Conservation (phyloP, 2,797 vertebrate species). For the Eospalax fontanierii region DNA sequence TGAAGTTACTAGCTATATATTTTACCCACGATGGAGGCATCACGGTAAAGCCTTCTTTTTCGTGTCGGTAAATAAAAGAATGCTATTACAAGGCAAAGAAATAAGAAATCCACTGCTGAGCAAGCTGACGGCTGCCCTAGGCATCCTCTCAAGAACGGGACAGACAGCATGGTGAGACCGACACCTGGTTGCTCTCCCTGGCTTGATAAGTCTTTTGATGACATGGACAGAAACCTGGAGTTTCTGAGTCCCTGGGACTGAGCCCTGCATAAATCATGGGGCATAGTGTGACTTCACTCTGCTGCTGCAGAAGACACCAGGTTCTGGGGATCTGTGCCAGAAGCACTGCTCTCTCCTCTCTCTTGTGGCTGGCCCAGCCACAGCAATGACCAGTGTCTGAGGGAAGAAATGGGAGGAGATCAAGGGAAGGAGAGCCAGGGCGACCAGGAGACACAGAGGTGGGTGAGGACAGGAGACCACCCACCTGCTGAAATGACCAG, state of each 20-base stretch:
- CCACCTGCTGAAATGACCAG: accelerated
- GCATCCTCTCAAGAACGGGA: neutral
- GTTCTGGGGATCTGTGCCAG: neutral
- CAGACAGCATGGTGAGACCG: accelerated
- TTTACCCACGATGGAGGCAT: neutral
- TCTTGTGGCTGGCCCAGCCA: too few relatives aligned
- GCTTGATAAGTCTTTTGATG: neutral
- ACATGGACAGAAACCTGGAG: neutral
- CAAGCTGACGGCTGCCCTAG: neutral
- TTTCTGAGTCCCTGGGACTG: neutral
- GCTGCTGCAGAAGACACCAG: accelerated
- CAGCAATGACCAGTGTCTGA: neutral
- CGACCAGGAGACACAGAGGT: accelerated
- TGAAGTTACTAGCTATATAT: neutral
- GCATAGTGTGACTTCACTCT: accelerated
- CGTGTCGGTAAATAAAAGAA: neutral
- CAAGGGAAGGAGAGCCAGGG: accelerated
- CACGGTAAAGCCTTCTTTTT: neutral
- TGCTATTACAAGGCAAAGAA: conserved; percentile 5
- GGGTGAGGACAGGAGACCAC: accelerated
- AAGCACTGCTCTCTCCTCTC: too few relatives aligned
- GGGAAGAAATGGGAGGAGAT: accelerated
- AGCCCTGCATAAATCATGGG: neutral
- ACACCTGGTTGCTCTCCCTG: accelerated
- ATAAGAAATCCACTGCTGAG: neutral